Percentiles rank a stretch among this genome's conserved stretches.
These are phyloP conservation scores for Dermochelys coriacea DNA, from an alignment of 2,797 vertebrate genomes.

Conservation along the genomic window DNA sequence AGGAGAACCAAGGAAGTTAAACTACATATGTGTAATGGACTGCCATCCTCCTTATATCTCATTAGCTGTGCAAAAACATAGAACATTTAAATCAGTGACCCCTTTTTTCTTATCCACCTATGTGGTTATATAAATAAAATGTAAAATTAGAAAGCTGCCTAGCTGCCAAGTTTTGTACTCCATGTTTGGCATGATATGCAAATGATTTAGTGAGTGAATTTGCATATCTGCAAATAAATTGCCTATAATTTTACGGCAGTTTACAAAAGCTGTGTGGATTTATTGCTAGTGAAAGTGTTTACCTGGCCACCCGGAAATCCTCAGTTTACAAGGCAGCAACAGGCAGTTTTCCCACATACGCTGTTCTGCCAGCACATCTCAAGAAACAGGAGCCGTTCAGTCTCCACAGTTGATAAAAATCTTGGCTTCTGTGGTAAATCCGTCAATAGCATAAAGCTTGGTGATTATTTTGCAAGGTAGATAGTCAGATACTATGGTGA, in stretches of 20 bases:
- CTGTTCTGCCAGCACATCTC: neutral
- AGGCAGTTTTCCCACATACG: neutral
- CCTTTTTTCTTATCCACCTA: neutral
- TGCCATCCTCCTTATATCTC: neutral
- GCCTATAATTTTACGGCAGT: neutral
- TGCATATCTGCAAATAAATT: fast-evolving
- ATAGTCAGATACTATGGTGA: neutral
- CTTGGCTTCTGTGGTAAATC: neutral
- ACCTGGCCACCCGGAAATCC: neutral
- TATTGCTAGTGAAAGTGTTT: neutral
- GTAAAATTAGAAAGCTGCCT: neutral
- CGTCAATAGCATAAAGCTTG: neutral
- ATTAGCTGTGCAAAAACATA: neutral
- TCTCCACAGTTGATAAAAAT: neutral
- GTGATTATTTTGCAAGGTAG: neutral
- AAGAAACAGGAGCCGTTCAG: neutral
- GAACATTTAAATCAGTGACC: neutral
- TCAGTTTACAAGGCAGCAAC: neutral
- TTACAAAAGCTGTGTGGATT: neutral
- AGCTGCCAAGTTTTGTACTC: neutral
- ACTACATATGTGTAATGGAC: neutral
- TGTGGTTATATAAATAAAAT: neutral
- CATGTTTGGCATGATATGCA: neutral
- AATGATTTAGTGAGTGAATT: neutral
- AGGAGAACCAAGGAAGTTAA: neutral